Base-by-base conservation (phyloP, 2,888 invertebrate species). In the Cosmopolites sordidus region DNA sequence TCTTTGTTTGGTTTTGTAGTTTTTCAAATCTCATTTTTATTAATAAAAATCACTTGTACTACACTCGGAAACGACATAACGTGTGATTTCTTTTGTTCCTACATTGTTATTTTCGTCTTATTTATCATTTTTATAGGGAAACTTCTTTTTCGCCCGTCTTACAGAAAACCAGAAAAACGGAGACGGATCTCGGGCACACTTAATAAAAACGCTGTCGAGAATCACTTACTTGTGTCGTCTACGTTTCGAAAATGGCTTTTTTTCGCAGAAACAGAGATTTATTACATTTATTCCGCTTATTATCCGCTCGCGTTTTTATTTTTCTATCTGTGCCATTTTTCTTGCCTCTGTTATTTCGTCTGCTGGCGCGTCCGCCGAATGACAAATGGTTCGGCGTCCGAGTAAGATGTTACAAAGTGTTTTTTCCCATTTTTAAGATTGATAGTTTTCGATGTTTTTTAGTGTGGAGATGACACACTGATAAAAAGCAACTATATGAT, bases 231-330 rank as follows among this genome's bases (percentile, higher is more conserved):
- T 52, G 52, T 50, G 56, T 52, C 52, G 52, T 49, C 42, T 56
- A 16, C 30, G 16, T 27, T 46, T 30, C 42, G 33, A 46, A 52
- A 52, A 56, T 49, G 56, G 52, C 56, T 48, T 56, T 46, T 51
- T 51, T 46, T 39, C 51, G n/a, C 37, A 33, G 43, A 52, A 56
- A 56, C 56, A 49, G 56, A 56, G 56, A 56, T 56, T 56, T 56
- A 56, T 56, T 49, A 56, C 56, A 49, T 56, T 56, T 56, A 56
- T 56, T 56, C 56, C 52, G 56, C 56, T 56, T 56, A 56, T 56
- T 56, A 56, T 56, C 56, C 48, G 27, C 42, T 41, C 48, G 44
- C 48, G 56, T 51, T 56, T 56, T 56, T 56, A 56, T 56, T 56
- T 51, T 56, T 48, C 51, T 51, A 51, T 56, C 48, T 48, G 17